These are phyloP conservation scores for Oscheius sp. DNA, from an alignment of 2,888 invertebrate species.

Conservation along the genomic window DNA sequence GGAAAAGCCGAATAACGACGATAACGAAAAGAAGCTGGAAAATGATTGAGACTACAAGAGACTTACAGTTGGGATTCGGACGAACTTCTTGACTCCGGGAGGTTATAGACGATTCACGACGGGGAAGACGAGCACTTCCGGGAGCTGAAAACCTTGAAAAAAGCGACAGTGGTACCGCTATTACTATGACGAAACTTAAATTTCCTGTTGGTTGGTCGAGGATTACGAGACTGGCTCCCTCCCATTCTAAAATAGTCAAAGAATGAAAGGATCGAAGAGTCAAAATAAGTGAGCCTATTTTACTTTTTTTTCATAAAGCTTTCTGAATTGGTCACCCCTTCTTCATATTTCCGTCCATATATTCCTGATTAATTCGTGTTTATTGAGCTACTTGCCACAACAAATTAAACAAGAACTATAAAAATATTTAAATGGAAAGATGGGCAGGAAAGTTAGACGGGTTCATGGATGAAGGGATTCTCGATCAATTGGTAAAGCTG, in stretches of 20 bases:
- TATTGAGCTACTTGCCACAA: no score
- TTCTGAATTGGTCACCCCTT: no score
- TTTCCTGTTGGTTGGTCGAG: not conserved
- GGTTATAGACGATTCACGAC: conserved; percentile 13
- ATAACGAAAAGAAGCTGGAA: conserved; percentile 7
- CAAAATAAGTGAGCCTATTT: no score
- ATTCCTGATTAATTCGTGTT: no score
- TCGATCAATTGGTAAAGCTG: no score
- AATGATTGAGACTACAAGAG: not conserved
- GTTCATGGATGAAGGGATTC: no score
- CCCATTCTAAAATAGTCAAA: conserved; percentile 2
- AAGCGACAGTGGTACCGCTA: not conserved
- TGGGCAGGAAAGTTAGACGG: no score
- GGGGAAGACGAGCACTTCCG: conserved; percentile 16
- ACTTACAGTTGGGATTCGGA: conserved; percentile 4
- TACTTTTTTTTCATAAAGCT: no score
- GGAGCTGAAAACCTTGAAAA: conserved; percentile 1
- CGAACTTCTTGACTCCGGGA: conserved; percentile 12
- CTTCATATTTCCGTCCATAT: no score
- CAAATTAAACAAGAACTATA: no score
- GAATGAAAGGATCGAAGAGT: not conserved
- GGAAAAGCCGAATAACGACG: conserved; percentile 15
- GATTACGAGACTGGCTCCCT: conserved; percentile 3
- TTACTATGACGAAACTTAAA: conserved; percentile 6
- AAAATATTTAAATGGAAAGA: not conserved